These are phyloP conservation scores for Tenthredo amoena DNA, from an alignment of 2,888 invertebrate genomes.

Conservation along the genomic window DNA sequence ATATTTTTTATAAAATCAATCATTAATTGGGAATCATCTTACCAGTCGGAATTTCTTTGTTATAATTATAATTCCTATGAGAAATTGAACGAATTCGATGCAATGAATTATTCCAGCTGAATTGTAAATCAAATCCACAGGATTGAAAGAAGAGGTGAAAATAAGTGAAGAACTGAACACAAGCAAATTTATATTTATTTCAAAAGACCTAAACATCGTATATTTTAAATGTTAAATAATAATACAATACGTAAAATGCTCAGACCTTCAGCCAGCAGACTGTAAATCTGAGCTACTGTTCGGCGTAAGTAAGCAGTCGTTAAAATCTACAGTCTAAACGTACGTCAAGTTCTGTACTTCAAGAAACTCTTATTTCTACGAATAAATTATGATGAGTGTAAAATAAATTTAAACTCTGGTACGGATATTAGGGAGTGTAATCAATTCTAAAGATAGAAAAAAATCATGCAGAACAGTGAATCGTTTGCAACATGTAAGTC, in stretches of 20 bases:
- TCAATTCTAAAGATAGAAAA: background rate
- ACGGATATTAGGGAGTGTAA: background rate
- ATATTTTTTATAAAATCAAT: background rate
- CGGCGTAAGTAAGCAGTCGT: background rate
- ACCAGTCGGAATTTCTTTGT: background rate
- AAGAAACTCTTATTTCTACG: constrained; percentile 26
- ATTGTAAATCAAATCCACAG: background rate
- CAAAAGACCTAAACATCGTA: background rate
- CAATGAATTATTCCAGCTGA: background rate
- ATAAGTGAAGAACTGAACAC: background rate
- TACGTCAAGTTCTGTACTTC: background rate
- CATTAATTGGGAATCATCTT: background rate
- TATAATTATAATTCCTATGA: background rate
- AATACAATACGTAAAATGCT: background rate
- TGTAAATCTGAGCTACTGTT: background rate
- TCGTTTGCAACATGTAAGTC: background rate
- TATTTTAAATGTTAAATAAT: background rate
- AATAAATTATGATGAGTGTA: constrained; percentile 13
- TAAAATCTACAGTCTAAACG: background rate
- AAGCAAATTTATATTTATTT: constrained; percentile 20
- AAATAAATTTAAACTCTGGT: background rate
- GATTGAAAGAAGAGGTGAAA: background rate
- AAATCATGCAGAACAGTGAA: background rate
- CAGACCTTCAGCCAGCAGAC: background rate
- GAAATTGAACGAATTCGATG: background rate